Percentiles rank a stretch among this genome's conserved stretches.
Evolutionary conservation across 1,140 invertebrate genomes (phyloP).

Genomic region (Aradophagus sp.): DNA sequence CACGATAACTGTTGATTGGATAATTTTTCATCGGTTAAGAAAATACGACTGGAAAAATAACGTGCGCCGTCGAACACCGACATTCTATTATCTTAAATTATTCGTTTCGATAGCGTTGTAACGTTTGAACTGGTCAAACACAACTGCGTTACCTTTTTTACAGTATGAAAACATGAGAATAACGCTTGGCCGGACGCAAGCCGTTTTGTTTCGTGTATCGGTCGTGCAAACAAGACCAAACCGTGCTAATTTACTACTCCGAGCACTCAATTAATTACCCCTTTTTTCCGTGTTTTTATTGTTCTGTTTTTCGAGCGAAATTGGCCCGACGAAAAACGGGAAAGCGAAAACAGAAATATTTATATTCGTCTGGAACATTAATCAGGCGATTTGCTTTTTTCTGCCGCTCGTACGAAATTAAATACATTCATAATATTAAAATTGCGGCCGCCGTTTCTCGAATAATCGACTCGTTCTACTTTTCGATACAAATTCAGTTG

Average conservation of each 20-base stretch:
- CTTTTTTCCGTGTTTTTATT: constrained; percentile 22
- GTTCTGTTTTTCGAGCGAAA: constrained; percentile 18
- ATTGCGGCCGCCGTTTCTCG: too few species aligned
- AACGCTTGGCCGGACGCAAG: background rate
- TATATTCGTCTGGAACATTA: constrained; percentile 30
- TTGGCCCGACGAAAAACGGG: constrained; percentile 21
- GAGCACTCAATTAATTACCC: constrained; percentile 46
- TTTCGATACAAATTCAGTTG: too few species aligned
- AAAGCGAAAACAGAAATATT: constrained; percentile 27
- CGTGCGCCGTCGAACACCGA: constrained; percentile 1
- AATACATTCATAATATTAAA: too few species aligned
- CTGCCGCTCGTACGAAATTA: background rate
- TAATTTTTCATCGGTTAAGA: constrained; percentile 5
- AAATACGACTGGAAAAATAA: constrained; percentile 15
- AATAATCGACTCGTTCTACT: too few species aligned
- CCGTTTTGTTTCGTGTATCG: constrained; percentile 40
- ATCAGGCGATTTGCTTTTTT: constrained; percentile 25
- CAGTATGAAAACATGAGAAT: constrained; percentile 30
- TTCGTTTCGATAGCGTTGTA: constrained; percentile 14
- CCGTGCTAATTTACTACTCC: constrained; percentile 39
- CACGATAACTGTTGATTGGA: too few species aligned
- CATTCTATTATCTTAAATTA: constrained; percentile 32
- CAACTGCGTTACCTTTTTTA: constrained; percentile 26
- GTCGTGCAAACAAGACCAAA: constrained; percentile 40
- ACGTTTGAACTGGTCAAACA: constrained; percentile 32